A percentile compares a stretch with the other conserved stretches of the same genome.
phyloP scores from a whole-genome alignment of 2,888 invertebrate species.

The Mesorhabditis spiculigera region DNA sequence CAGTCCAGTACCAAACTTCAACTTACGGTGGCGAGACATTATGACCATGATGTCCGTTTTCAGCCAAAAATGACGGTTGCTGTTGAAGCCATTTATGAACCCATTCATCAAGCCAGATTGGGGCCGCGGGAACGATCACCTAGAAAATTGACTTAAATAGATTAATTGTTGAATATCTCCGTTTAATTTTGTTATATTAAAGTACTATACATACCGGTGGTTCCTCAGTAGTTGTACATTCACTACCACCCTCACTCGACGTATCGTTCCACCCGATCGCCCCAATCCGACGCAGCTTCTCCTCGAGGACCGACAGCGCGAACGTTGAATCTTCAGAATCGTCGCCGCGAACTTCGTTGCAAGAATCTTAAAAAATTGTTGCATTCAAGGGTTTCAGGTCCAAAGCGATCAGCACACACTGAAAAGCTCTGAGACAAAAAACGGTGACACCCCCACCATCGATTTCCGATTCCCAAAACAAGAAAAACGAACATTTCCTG shows the following conservation, averaged over 20 bases:
- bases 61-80: constrained; percentile 19
- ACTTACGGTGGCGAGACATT: neutral
- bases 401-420: neutral
- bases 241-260: neutral
- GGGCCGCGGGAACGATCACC: constrained; percentile 15
- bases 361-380: constrained; percentile 4
- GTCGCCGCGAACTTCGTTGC: constrained; percentile 4
- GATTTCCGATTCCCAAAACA: neutral
- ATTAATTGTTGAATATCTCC: neutral
- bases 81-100: constrained; percentile 46
- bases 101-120: constrained; percentile 45
- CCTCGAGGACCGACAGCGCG: constrained; percentile 16
- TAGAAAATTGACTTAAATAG: constrained; percentile 2
- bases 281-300: constrained; percentile 9
- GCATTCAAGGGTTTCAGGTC: neutral
- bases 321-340: constrained; percentile 5
- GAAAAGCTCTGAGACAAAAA: neutral
- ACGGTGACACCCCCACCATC: too few relatives aligned
- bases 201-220: neutral
- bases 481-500: constrained; percentile 1
- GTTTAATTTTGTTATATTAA: neutral
- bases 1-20: neutral
- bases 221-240: neutral
- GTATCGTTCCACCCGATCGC: neutral
- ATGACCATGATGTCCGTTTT: constrained; percentile 5